Evolutionary conservation across 2,113 vertebrate genomes (phyloP).

Genomic region (Malaclemys terrapin): DNA sequence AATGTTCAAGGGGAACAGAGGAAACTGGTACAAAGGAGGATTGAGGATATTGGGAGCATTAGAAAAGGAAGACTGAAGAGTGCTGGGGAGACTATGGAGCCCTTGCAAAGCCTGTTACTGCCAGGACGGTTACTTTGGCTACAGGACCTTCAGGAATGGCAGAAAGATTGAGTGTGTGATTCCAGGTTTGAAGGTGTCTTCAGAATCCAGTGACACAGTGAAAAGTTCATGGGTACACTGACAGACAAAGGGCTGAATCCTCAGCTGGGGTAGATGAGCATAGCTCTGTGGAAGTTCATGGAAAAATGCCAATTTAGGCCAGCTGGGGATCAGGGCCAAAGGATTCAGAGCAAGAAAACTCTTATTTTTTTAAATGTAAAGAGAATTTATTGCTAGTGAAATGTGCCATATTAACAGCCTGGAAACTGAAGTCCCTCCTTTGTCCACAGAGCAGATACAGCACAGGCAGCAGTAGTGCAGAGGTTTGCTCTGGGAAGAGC

Average conservation of each 20-base stretch:
- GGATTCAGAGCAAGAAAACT: background rate
- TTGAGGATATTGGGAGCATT: background rate
- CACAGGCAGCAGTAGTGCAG: background rate
- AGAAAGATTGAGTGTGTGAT: no score
- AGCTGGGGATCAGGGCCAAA: background rate
- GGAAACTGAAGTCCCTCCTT: slow-evolving; percentile 22
- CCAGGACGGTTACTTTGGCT: background rate
- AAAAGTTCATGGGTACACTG: background rate
- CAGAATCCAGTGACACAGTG: background rate
- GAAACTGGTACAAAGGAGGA: background rate
- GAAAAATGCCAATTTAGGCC: background rate
- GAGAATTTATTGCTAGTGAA: background rate
- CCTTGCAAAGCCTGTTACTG: background rate
- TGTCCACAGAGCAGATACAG: background rate
- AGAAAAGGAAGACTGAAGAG: background rate
- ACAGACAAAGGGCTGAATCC: background rate
- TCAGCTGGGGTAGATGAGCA: background rate
- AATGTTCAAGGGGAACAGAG: background rate
- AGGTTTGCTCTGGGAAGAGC: background rate
- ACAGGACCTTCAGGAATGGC: background rate
- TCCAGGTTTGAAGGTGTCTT: no score
- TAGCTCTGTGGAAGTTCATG: background rate
- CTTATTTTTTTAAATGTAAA: background rate
- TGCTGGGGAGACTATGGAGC: background rate
- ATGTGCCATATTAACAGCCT: background rate